These are phyloP conservation scores for Halyomorpha halys DNA, from an alignment of 1,140 invertebrate species.

Conservation along the genomic window DNA sequence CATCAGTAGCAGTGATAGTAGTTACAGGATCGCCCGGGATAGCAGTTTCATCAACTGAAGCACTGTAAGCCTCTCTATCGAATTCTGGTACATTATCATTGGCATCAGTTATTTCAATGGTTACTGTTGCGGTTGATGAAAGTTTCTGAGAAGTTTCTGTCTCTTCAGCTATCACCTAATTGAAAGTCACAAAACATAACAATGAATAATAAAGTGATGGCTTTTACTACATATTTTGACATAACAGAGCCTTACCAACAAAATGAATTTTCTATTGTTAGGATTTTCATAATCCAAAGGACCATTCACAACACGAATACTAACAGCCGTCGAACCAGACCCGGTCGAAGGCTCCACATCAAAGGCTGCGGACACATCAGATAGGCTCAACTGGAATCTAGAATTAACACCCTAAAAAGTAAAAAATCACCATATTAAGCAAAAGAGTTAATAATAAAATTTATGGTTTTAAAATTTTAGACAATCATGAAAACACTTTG, in stretches of 20 bases:
- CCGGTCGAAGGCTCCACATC: conserved; percentile 68
- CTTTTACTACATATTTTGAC: neutral
- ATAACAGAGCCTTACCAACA: conserved; percentile 49
- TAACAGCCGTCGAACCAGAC: conserved; percentile 67
- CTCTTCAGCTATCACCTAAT: conserved; percentile 70
- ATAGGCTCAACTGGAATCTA: conserved; percentile 61
- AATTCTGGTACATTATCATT: conserved; percentile 84
- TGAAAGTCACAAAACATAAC: neutral
- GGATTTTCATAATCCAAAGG: conserved; percentile 79
- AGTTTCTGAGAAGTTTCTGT: conserved; percentile 60
- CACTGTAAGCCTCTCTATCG: conserved; percentile 58
- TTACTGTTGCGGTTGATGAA: conserved; percentile 78
- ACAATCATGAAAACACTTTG: no score
- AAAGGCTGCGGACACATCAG: conserved; percentile 71
- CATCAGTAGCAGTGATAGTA: conserved; percentile 67
- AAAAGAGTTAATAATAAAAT: neutral
- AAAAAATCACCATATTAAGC: conserved; percentile 24
- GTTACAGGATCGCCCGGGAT: conserved; percentile 56
- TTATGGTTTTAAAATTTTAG: neutral
- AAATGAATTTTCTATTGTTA: conserved; percentile 82
- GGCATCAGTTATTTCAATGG: conserved; percentile 69
- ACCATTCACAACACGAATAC: conserved; percentile 66
- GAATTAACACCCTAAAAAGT: conserved; percentile 65
- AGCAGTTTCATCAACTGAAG: conserved; percentile 60
- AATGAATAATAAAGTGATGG: neutral